Base-by-base conservation (phyloP, 2,113 vertebrate species). In the Acrocephalus arundinaceus region DNA sequence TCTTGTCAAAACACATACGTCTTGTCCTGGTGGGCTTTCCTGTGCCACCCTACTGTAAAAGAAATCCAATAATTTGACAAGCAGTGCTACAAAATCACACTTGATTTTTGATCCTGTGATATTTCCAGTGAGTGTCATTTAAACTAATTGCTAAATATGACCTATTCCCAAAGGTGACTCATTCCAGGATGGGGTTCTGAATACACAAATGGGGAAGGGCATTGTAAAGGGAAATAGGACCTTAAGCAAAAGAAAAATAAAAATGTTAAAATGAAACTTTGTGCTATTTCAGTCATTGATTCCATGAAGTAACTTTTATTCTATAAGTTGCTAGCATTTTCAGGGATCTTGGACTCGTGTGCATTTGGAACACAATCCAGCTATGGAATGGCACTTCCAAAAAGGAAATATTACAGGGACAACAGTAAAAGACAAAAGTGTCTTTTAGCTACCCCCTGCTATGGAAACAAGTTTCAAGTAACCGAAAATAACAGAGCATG, bases 401-500 rank as follows among this genome's bases (percentile, higher is more conserved):
- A 94, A 91, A 57, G 14, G 28, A 91, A 88, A 71, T 70, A 61
- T 21, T 84, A 31, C 27, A 58, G 72, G 41, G 25, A 30, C 30
- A 94, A 65, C 11, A 41, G 12, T 84, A 89, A 91, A 94, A 94
- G 35, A 41, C 54, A 73, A 21, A 94, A 70, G 24, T 72, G 39
- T 2, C 62, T 89, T 89, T 78, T n/a, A 82, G 57, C 35, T 39
- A 65, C 19, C 21, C 68, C 37, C 13, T 90, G 45, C 43, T 74
- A 65, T 46, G 23, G 57, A 89, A 90, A 82, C 2, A 19, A 73
- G 63, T 95, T 95, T 89, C 22, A 90, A 93, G 90, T 66, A 93
- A 93, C 5, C 66, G 70, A 65, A 61, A 83, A 81, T 89, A 83
- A 61, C 61, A 57, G 68, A 71, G 10, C 37, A 43, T 33, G 45